Conservation (phyloP, 2,888 invertebrate species). For the Oscheius sp. region DNA sequence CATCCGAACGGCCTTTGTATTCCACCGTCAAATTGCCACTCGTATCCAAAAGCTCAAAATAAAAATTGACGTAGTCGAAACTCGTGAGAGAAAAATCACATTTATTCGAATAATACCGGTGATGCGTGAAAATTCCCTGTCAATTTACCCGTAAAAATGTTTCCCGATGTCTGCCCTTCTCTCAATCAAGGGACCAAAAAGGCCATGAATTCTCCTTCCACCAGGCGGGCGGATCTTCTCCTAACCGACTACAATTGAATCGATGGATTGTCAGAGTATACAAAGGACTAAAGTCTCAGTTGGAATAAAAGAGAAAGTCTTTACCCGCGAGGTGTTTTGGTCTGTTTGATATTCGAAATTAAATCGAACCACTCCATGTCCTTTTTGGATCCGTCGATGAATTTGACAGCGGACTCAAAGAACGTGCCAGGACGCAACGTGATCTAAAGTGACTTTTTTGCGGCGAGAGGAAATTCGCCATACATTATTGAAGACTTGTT, state of each 20-base stretch:
- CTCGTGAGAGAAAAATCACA: no score
- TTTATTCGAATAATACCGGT: neutral
- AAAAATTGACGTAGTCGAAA: no score
- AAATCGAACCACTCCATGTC: slow-evolving; percentile 27
- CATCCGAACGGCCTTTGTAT: slow-evolving; percentile 6
- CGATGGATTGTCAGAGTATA: slow-evolving; percentile 3
- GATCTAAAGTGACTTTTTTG: neutral
- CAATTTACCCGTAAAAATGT: neutral
- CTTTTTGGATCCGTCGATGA: slow-evolving; percentile 12
- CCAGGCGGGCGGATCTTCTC: slow-evolving; percentile 11
- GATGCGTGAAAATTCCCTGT: neutral
- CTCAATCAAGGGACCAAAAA: neutral
- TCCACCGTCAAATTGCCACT: neutral
- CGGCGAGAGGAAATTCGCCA: neutral
- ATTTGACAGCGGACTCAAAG: slow-evolving; percentile 18
- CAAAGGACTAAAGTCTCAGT: neutral
- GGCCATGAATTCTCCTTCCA: slow-evolving; percentile 17
- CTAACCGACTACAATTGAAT: slow-evolving; percentile 13
- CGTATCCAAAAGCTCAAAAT: no score
- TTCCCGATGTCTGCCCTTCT: neutral
- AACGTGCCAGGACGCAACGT: slow-evolving; percentile 1
- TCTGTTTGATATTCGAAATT: slow-evolving; percentile 10
- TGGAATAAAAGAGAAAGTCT: neutral
- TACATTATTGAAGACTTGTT: slow-evolving; percentile 14
- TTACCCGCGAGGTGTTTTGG: neutral